Conservation (phyloP, 2,113 vertebrate genomes). For the Tonatia bakeri region DNA sequence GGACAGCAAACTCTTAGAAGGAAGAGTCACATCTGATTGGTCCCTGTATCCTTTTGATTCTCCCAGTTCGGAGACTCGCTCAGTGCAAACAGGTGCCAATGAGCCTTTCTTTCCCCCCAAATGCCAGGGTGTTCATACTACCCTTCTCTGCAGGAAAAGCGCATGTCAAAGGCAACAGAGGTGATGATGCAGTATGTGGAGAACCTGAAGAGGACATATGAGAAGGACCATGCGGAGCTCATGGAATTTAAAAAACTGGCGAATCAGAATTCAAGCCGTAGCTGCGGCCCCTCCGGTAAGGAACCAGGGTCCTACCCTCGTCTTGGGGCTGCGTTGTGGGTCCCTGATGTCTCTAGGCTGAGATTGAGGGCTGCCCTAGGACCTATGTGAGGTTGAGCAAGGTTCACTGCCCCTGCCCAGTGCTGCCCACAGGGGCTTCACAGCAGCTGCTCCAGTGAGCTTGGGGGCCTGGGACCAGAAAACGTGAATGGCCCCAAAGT, state of each 20-base stretch:
- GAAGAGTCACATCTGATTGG: neutral
- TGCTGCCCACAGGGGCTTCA: neutral
- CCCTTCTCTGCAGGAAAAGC: slow-evolving; percentile 88
- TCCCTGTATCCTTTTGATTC: neutral
- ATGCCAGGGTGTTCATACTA: fast-evolving
- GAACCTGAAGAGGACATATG: slow-evolving; percentile 96
- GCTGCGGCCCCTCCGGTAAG: slow-evolving; percentile 89
- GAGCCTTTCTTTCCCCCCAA: neutral
- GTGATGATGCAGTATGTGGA: slow-evolving; percentile 99
- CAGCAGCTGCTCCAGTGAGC: neutral
- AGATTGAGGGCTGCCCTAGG: neutral
- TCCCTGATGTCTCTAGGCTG: neutral
- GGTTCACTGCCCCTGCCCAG: neutral
- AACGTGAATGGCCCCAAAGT: neutral
- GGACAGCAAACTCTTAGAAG: neutral
- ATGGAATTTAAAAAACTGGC: slow-evolving; percentile 98
- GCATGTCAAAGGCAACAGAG: slow-evolving; percentile 97
- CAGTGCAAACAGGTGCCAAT: neutral
- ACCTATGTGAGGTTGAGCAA: neutral
- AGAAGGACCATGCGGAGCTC: slow-evolving; percentile 97
- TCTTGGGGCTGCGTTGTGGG: neutral
- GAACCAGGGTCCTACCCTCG: neutral
- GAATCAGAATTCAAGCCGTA: slow-evolving; percentile 96
- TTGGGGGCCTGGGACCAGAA: neutral
- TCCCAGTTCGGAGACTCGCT: neutral